Evolutionary conservation across 2,113 vertebrate species (phyloP).

Genomic region (Scytalopus superciliaris): DNA sequence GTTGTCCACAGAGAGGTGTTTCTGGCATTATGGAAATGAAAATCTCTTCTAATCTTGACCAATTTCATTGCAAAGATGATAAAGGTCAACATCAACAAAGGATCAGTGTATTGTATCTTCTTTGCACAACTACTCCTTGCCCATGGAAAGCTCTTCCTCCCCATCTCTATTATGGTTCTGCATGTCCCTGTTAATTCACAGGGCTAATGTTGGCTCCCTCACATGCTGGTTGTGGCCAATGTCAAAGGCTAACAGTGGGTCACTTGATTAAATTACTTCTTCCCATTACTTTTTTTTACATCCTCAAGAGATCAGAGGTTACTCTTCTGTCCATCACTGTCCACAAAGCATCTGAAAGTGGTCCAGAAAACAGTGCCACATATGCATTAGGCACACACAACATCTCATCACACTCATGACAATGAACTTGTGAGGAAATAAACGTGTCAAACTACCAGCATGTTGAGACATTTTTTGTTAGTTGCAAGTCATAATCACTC

Average conservation of each 20-base stretch:
- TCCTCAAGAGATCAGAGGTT: too few species aligned
- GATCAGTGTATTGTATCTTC: not conserved
- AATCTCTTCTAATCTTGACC: not conserved
- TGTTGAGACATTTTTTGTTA: not conserved
- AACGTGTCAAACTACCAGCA: not conserved
- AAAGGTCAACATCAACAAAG: not conserved
- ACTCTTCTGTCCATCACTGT: too few species aligned
- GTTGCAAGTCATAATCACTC: not conserved
- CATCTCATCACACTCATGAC: not conserved
- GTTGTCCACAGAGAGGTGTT: not conserved
- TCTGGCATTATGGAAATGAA: not conserved
- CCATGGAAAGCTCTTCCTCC: not conserved
- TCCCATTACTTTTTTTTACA: not conserved
- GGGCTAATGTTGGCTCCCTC: not conserved
- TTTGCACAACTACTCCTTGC: not conserved
- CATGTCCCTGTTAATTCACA: fast-evolving
- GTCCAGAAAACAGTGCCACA: not conserved
- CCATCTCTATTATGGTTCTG: not conserved
- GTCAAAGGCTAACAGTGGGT: not conserved
- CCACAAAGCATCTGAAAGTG: not conserved
- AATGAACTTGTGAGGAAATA: not conserved
- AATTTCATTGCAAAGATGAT: not conserved
- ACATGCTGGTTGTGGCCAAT: not conserved
- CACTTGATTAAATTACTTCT: not conserved
- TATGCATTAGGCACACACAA: not conserved